These are phyloP conservation scores for Leptinotarsa undecemlineata DNA, from an alignment of 1,140 invertebrate species.

Conservation along the genomic window DNA sequence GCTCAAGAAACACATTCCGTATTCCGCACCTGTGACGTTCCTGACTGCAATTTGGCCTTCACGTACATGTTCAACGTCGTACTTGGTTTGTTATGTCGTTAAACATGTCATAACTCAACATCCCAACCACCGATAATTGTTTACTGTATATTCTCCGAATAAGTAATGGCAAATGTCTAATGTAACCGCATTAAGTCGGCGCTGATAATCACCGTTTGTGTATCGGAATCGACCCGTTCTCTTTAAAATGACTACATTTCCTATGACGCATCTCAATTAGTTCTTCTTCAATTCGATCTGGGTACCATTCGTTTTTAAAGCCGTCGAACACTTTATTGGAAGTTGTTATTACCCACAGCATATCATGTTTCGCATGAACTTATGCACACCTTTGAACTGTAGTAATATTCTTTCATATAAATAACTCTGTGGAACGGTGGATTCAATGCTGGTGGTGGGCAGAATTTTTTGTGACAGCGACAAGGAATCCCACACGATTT, in stretches of 20 bases:
- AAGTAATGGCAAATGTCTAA: slow-evolving; percentile 3
- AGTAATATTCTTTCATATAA: neutral
- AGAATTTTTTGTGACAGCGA: too few species aligned
- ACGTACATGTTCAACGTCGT: neutral
- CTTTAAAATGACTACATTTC: neutral
- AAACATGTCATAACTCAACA: neutral
- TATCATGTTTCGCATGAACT: neutral
- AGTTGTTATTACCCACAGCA: neutral
- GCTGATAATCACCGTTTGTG: neutral
- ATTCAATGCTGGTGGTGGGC: too few species aligned
- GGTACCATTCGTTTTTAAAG: neutral
- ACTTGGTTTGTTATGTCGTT: neutral
- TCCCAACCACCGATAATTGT: neutral
- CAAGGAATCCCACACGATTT: too few species aligned
- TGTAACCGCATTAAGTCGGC: neutral
- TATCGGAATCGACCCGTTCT: neutral
- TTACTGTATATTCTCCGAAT: neutral
- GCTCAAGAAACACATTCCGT: neutral
- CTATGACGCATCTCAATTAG: neutral
- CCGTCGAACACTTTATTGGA: neutral
- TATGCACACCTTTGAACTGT: neutral
- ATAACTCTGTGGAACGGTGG: too few species aligned
- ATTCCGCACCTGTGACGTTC: neutral
- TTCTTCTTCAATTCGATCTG: neutral
- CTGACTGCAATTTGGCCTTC: neutral